A percentile compares a stretch with the other conserved stretches of the same genome.
These are phyloP conservation scores for Xylota segnis DNA, from an alignment of 2,888 invertebrate species.

Conservation along the genomic window DNA sequence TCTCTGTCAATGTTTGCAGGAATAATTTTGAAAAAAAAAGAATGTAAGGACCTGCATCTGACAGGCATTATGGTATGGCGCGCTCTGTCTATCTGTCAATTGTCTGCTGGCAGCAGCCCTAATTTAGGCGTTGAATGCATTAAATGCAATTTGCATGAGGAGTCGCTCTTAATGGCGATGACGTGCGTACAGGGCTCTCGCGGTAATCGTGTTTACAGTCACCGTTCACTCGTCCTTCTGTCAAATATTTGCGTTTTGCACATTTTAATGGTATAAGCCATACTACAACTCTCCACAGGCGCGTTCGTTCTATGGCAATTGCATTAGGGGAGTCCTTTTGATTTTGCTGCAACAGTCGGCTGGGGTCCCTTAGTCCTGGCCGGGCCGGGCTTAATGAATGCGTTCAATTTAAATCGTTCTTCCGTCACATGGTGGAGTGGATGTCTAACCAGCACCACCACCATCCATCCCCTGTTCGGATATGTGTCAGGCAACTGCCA, in stretches of 20 bases:
- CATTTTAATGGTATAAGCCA: slow-evolving; percentile 50
- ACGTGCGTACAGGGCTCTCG: slow-evolving; percentile 47
- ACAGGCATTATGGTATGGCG: slow-evolving; percentile 12
- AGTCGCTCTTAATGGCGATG: slow-evolving; percentile 58
- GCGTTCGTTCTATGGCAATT: background rate
- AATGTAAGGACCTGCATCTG: slow-evolving; percentile 22
- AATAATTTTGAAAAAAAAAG: slow-evolving; percentile 26
- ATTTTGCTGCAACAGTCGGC: slow-evolving; percentile 18
- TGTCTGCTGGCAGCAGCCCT: slow-evolving; percentile 34
- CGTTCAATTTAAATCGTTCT: slow-evolving; percentile 50
- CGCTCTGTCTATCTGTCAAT: slow-evolving; percentile 38
- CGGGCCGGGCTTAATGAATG: slow-evolving; percentile 31
- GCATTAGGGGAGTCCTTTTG: slow-evolving; percentile 5
- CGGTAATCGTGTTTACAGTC: slow-evolving; percentile 59
- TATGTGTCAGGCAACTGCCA: slow-evolving; percentile 62
- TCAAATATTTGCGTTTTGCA: slow-evolving; percentile 66
- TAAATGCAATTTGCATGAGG: slow-evolving; percentile 58
- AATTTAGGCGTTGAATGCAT: slow-evolving; percentile 54
- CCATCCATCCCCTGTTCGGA: slow-evolving; percentile 13
- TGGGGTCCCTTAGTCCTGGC: background rate
- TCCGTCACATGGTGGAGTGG: slow-evolving; percentile 37
- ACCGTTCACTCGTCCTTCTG: slow-evolving; percentile 50
- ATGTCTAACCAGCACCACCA: slow-evolving; percentile 7
- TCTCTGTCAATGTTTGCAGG: slow-evolving; percentile 37
- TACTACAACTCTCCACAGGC: slow-evolving; percentile 4